Conservation (phyloP, 2,113 vertebrate species). For the Hemiscyllium ocellatum region DNA sequence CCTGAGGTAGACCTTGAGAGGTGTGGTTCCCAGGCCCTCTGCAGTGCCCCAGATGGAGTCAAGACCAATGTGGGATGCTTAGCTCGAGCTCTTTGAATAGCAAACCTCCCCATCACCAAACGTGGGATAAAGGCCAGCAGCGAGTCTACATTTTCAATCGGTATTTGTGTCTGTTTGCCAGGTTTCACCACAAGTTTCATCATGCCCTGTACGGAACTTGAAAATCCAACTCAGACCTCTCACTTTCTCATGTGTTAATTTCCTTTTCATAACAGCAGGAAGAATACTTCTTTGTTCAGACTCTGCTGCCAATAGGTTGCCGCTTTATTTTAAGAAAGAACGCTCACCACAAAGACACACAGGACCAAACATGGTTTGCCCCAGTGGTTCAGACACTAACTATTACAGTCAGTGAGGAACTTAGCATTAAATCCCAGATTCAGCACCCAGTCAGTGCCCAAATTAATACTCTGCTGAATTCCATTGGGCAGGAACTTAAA, state of each 20-base stretch:
- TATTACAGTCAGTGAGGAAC: not conserved
- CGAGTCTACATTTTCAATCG: not conserved
- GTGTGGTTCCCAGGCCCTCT: too few relatives aligned
- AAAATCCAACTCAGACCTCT: conserved; percentile 13
- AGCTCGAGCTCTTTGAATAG: not conserved
- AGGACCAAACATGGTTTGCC: not conserved
- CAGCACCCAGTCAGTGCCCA: not conserved
- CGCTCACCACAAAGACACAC: not conserved
- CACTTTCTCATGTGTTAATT: not conserved
- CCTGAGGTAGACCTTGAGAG: not conserved
- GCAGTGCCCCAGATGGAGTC: not conserved
- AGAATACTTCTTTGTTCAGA: conserved; percentile 14
- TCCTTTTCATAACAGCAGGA: conserved; percentile 22
- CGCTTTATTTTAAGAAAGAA: not conserved
- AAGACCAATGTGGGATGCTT: not conserved
- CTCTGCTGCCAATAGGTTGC: not conserved
- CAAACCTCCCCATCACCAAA: too few relatives aligned
- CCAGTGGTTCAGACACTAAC: not conserved
- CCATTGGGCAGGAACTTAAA: not conserved
- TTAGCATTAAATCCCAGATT: not conserved
- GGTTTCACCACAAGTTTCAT: not conserved
- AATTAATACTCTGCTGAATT: not conserved
- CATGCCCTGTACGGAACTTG: not conserved
- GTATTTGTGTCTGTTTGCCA: not conserved
- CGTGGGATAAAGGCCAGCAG: not conserved